phyloP scores from a whole-genome alignment of 2,113 vertebrate species.

The Percopsis transmontana region DNA sequence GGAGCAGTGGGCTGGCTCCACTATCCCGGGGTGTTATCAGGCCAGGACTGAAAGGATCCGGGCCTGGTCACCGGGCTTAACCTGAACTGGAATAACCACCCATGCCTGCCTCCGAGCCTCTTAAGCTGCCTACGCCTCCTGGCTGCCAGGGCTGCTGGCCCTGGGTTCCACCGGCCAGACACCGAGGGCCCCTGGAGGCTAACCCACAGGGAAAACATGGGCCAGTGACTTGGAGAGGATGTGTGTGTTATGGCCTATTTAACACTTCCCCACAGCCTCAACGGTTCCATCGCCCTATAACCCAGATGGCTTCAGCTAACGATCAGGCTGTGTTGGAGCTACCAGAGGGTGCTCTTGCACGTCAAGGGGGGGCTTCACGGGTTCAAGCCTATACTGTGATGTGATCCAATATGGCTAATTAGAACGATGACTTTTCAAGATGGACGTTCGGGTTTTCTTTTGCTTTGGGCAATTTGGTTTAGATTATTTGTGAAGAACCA shows the following conservation, averaged over 20 bases:
- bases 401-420: constrained; percentile 21
- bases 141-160: constrained; percentile 22
- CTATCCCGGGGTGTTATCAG: no score
- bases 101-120: constrained; percentile 3
- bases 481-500: constrained; percentile 18
- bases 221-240: constrained; percentile 28
- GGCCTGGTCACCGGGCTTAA: no score
- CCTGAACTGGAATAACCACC: constrained; percentile 9
- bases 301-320: constrained; percentile 41
- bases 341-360: no score
- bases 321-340: no score
- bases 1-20: no score
- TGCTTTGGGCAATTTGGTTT: constrained; percentile 36
- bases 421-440: constrained; percentile 43
- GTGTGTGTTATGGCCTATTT: constrained; percentile 50
- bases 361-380: no score
- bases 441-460: constrained; percentile 33
- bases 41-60: no score
- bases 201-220: constrained; percentile 26
- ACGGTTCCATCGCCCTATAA: constrained; percentile 29
- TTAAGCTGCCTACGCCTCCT: no score
- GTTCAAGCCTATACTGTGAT: background rate
- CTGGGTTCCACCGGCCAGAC: constrained; percentile 32
- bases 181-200: constrained; percentile 27
- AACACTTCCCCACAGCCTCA: constrained; percentile 20